Evolutionary conservation across 2,888 invertebrate genomes (phyloP), one percentile per base, ranked within the genome.

Genomic region (Junonia oenone): DNA sequence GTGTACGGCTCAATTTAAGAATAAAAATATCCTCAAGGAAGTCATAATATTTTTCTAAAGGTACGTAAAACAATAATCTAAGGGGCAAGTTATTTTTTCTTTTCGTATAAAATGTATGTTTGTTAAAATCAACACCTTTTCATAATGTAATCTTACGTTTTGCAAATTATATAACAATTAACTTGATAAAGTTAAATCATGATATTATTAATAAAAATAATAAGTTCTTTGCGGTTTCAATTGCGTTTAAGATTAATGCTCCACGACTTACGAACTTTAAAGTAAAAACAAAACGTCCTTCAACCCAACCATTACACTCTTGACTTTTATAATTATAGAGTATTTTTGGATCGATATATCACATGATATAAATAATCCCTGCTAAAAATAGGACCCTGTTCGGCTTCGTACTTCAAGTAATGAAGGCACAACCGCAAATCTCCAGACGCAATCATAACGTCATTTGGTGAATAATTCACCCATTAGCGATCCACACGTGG

Each of bases 401-500:
- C 13, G 6, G 38, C 17, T 40, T n/a, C 15, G 26, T 17, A 13
- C 43, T 43, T 33, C 11, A 33, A 33, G 13, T 40, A 43, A 43
- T 35, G 35, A 53, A 54, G 31, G 33, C 43, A 29, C 54, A 64
- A 59, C 49, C 58, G 49, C 56, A 58, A 54, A 60, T 57, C 55
- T 55, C 57, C 53, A 61, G 48, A 53, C 58, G 59, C 59, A 59
- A 58, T 65, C 55, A 64, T 57, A 60, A 56, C 54, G 47, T 58
- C 59, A 35, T 61, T 59, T 59, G 52, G 69, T 77, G 76, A 83
- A 77, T 81, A 81, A 83, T 81, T 76, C 62, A 64, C 63, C 72
- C 81, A 65, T 71, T 70, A 69, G 66, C 59, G 62, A 65, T 62
- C 69, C 72, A 69, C 74, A 72, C 71, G 68, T 71, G 73, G 69